A percentile compares a stretch with the other conserved stretches of the same genome.
These are phyloP conservation scores for Drosophila nasuta DNA, from an alignment of 1,140 invertebrate species.

Conservation along the genomic window DNA sequence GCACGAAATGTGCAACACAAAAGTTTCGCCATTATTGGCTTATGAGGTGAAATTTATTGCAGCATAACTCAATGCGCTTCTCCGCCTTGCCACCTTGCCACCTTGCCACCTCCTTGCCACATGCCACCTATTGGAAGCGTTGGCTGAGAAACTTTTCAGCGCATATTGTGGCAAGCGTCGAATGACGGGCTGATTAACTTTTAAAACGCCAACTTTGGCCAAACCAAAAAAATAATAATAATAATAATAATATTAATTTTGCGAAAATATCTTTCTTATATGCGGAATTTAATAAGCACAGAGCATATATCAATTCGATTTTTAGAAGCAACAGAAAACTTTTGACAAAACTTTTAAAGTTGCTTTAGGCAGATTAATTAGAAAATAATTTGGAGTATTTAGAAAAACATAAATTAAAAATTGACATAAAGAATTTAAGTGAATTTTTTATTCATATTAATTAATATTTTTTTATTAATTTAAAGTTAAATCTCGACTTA, in stretches of 20 bases:
- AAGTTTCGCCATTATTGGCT: conserved; percentile 83
- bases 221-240: background rate
- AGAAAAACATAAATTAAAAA: too few relatives aligned
- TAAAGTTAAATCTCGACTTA: too few relatives aligned
- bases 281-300: background rate
- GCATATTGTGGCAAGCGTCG: conserved; percentile 15
- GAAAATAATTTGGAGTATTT: too few relatives aligned
- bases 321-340: too few relatives aligned
- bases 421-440: too few relatives aligned
- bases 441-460: too few relatives aligned
- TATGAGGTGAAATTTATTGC: conserved; percentile 82
- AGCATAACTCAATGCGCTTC: conserved; percentile 70
- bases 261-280: background rate
- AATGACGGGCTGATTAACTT: conserved; percentile 22
- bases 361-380: too few relatives aligned
- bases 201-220: conserved; percentile 1
- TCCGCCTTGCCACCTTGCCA: background rate
- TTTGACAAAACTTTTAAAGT: too few relatives aligned
- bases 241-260: conserved; percentile 3
- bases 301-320: too few relatives aligned
- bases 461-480: too few relatives aligned
- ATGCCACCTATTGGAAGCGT: background rate
- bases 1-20: conserved; percentile 78
- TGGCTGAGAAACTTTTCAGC: conserved; percentile 11
- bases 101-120: background rate